Conservation (phyloP, 2,888 invertebrate genomes). For the Orchesellides sinensis region DNA sequence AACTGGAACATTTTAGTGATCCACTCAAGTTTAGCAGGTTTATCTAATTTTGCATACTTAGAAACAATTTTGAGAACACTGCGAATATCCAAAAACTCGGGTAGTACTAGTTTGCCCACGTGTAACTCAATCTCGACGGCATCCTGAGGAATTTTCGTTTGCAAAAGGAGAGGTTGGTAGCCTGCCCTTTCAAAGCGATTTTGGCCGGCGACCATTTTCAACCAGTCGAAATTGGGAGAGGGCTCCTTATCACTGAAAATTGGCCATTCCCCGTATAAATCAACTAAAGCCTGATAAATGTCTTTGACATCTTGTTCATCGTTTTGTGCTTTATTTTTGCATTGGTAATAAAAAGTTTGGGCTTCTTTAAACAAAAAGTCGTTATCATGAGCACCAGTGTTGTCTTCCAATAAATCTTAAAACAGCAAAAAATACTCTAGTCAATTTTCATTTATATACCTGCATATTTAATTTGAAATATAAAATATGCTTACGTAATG, state of each 20-base stretch:
- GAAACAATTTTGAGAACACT: too few species aligned
- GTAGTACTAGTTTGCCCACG: too few species aligned
- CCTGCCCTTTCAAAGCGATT: constrained; percentile 31
- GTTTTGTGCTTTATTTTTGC: not conserved
- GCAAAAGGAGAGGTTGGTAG: not conserved
- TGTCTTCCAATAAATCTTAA: too few species aligned
- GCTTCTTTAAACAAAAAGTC: constrained; percentile 45
- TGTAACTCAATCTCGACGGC: too few species aligned
- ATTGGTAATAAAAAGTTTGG: constrained; percentile 23
- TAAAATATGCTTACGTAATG: too few species aligned
- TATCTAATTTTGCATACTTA: too few species aligned
- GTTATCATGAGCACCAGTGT: constrained; percentile 28
- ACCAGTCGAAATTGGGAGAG: constrained; percentile 33
- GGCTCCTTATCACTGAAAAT: constrained; percentile 36
- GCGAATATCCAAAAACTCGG: too few species aligned
- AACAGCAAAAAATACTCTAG: too few species aligned
- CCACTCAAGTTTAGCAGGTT: too few species aligned
- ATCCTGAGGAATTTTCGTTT: not conserved
- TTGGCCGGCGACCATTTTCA: constrained; percentile 31
- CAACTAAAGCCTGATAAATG: not conserved
- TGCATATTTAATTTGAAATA: too few species aligned
- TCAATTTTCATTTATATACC: too few species aligned
- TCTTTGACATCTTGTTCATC: constrained; percentile 31
- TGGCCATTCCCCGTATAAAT: constrained; percentile 43
- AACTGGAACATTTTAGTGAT: too few species aligned